Evolutionary conservation across 2,888 invertebrate species (phyloP), one percentile per base, ranked within the genome.

Genomic region (Cryptocephalus moraei): DNA sequence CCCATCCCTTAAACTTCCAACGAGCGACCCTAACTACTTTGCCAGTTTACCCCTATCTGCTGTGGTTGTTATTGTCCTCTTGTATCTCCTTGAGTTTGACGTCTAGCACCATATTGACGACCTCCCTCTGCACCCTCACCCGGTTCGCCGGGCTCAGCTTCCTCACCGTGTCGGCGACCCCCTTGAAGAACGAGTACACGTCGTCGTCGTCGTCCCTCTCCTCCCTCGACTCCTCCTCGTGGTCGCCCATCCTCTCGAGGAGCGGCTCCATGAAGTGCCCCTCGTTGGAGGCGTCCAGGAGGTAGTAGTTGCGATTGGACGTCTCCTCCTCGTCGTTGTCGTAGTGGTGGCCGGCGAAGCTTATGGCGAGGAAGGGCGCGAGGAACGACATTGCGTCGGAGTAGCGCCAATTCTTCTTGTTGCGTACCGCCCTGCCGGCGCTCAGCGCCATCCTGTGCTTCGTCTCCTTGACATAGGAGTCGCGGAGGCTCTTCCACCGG

Each of bases 401-500:
- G 51, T 54, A 56, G 8, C 54, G 51, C 53, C 54, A 56, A 32
- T 52, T 49, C 33, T 47, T 48, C 33, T 47, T 43, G 14, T 51
- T 52, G 40, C 49, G 52, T 11, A 49, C 43, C 32, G 45, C 46
- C 13, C 48, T 45, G 8, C 49, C 50, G 31, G 47, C 48, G 45
- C 48, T 47, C n/a, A 51, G 36, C 10, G 50, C 51, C 41, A 49
- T 54, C 43, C 49, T 49, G 47, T 50, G 43, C 43, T 52, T 50
- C 13, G 49, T 53, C 36, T 55, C 55, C 38, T 55, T 56, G 8
- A 56, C 54, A 39, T 51, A 55, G 6, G 55, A 49, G 47, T 56
- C 56, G 14, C 56, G 49, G 9, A 56, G 45, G 43, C 55, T 56
- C 44, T 56, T 56, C 56, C 56, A 56, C 33, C 56, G 43, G 45